A percentile compares a stretch with the other conserved stretches of the same genome.
Evolutionary conservation across 2,113 vertebrate species (phyloP).

Genomic region (Cryptomyrus ogoouensis): DNA sequence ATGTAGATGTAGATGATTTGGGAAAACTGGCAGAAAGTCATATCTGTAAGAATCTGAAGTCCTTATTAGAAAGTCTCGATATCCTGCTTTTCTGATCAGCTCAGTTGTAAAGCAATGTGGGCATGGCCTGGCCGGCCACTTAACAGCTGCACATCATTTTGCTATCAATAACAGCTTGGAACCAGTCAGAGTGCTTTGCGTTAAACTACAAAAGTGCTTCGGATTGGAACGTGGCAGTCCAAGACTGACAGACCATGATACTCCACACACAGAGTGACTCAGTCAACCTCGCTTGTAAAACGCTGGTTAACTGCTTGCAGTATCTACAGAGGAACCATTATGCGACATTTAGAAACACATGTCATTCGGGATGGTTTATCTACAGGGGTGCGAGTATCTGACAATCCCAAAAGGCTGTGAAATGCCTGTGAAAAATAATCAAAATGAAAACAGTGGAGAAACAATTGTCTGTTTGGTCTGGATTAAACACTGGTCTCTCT

Average conservation of each 20-base stretch:
- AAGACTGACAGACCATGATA: not conserved
- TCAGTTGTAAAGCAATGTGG: not conserved
- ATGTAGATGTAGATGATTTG: not conserved
- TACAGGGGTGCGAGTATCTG: not conserved
- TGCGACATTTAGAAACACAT: not conserved
- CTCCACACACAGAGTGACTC: not conserved
- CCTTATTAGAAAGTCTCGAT: not conserved
- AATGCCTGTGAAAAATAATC: conserved; percentile 1
- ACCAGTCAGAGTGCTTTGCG: not conserved
- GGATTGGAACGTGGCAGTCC: not conserved
- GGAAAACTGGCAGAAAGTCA: not conserved
- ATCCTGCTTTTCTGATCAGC: not conserved
- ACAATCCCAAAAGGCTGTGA: conserved; percentile 3
- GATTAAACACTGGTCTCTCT: not conserved
- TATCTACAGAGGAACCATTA: not conserved
- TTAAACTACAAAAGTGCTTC: not conserved
- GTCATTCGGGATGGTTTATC: not conserved
- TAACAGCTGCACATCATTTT: not conserved
- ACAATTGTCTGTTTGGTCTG: not conserved
- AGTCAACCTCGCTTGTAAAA: not conserved
- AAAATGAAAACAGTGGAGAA: not conserved
- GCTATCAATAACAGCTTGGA: not conserved
- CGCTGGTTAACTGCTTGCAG: not conserved
- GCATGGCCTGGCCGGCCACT: not conserved
- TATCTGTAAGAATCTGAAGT: not conserved